Evolutionary conservation across 2,797 vertebrate species (phyloP).

Genomic region (Simalia tracyae): DNA sequence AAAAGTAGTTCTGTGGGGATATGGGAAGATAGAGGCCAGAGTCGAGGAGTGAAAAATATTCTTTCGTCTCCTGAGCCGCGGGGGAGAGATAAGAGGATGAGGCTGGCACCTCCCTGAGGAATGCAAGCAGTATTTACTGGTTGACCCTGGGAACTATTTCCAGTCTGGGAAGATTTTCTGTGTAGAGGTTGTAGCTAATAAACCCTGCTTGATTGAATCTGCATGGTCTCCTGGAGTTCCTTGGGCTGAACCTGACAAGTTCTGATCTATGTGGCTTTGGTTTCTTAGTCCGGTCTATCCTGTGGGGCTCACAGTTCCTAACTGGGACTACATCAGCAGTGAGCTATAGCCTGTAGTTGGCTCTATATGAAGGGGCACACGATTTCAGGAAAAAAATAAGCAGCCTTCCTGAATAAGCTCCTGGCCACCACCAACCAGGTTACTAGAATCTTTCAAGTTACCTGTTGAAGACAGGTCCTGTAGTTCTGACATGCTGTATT

Average conservation of each 20-base stretch:
- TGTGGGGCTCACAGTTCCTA: neutral
- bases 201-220: no score
- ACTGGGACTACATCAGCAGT: neutral
- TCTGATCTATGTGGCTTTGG: neutral
- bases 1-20: neutral
- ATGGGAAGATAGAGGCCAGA: no score
- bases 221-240: no score
- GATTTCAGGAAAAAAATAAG: neutral
- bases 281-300: neutral
- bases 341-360: neutral
- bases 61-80: no score
- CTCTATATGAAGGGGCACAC: neutral
- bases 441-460: neutral
- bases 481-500: neutral
- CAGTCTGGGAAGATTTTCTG: no score
- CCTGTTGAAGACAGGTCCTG: neutral
- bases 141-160: no score
- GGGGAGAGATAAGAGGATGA: no score
- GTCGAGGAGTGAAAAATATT: no score
- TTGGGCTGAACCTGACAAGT: no score
- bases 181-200: no score
- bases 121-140: no score
- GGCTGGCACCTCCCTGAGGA: no score
- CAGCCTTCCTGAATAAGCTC: neutral
- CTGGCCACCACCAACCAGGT: neutral